Percentiles rank a stretch among this genome's conserved stretches.
These are phyloP conservation scores for Platyura marginata DNA, from an alignment of 1,140 invertebrate species.

Conservation along the genomic window DNA sequence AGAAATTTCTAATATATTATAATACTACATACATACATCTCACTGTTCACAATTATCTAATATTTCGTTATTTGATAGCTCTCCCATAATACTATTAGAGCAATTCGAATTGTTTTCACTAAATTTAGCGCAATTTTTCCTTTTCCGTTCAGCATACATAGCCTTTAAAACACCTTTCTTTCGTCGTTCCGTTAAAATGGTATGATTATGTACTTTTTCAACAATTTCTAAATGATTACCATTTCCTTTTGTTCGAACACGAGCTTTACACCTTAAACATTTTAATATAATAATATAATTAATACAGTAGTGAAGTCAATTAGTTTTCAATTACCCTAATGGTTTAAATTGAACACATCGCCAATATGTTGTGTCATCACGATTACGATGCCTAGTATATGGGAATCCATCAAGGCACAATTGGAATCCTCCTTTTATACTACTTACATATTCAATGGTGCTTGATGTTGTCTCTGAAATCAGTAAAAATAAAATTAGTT, in stretches of 20 bases:
- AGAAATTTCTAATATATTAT: too few relatives aligned
- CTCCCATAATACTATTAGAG: too few relatives aligned
- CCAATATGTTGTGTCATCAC: constrained; percentile 9
- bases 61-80: background rate
- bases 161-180: constrained; percentile 9
- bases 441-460: constrained; percentile 8
- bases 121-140: background rate
- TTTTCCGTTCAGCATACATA: constrained; percentile 5
- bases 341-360: constrained; percentile 10
- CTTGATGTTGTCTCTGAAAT: too few relatives aligned
- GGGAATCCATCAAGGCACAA: constrained; percentile 8
- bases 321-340: constrained; percentile 6
- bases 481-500: background rate
- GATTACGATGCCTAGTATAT: constrained; percentile 7
- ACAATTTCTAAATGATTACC: constrained; percentile 6
- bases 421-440: constrained; percentile 8
- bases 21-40: background rate
- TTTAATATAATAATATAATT: background rate
- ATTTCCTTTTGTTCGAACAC: constrained; percentile 6
- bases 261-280: constrained; percentile 6
- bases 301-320: background rate
- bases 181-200: constrained; percentile 6
- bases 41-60: background rate
- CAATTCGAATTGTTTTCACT: background rate
- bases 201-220: constrained; percentile 8